Evolutionary conservation across 2,797 vertebrate species (phyloP).

Genomic region (Erethizon dorsatum): DNA sequence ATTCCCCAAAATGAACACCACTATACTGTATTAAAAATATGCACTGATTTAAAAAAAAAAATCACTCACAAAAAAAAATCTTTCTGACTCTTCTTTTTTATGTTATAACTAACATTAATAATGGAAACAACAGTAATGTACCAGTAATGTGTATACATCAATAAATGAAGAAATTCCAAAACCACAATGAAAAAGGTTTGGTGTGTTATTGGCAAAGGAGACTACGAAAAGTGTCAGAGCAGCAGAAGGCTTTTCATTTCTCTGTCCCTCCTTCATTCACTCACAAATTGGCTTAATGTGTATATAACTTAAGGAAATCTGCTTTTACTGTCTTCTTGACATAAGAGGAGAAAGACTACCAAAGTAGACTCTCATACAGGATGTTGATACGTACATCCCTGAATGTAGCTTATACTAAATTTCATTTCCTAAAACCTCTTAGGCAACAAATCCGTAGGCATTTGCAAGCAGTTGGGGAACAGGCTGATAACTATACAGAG

Average conservation of each 20-base stretch:
- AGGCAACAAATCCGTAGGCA: background rate
- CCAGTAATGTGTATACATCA: background rate
- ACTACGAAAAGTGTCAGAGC: background rate
- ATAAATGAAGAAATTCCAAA: background rate
- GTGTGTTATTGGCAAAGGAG: background rate
- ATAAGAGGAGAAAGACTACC: background rate
- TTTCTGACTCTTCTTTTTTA: background rate
- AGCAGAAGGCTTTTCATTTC: background rate
- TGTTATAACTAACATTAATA: background rate
- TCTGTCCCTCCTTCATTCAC: slow-evolving; percentile 44
- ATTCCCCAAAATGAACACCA: background rate
- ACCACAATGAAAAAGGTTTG: slow-evolving; percentile 40
- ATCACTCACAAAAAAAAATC: background rate
- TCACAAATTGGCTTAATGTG: background rate
- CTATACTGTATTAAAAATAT: background rate
- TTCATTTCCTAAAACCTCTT: slow-evolving; percentile 50
- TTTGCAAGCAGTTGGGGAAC: background rate
- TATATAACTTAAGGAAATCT: background rate
- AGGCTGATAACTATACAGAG: background rate
- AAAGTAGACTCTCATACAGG: background rate
- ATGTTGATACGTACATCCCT: background rate
- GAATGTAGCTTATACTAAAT: slow-evolving; percentile 18
- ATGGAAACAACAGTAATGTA: background rate
- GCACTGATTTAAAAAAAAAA: background rate
- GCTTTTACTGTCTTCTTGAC: slow-evolving; percentile 2